A percentile compares a stretch with the other conserved stretches of the same genome.
Conservation (phyloP, 2,888 invertebrate species). For the Eristalis intricaria region DNA sequence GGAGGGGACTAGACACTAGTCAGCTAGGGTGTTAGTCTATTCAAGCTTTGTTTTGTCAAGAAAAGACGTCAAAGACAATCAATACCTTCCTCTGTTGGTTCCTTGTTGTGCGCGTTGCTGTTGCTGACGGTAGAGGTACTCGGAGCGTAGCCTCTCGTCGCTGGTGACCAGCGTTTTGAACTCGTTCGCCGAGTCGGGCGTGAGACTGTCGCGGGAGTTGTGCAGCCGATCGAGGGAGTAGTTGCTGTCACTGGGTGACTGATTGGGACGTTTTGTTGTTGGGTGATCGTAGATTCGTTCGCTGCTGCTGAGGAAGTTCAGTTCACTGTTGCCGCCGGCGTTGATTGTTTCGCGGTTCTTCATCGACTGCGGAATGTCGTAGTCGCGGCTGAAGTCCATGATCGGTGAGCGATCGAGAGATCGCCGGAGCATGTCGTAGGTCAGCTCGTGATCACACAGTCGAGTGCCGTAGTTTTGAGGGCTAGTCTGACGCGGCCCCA, state of each 20-base stretch:
- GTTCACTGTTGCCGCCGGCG: constrained; percentile 79
- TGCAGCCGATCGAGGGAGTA: constrained; percentile 75
- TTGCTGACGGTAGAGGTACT: constrained; percentile 75
- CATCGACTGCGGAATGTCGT: constrained; percentile 76
- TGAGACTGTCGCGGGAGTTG: constrained; percentile 72
- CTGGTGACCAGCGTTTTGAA: constrained; percentile 69
- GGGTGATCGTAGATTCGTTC: constrained; percentile 79
- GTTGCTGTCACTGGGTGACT: constrained; percentile 76
- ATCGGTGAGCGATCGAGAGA: constrained; percentile 79
- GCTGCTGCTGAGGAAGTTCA: constrained; percentile 80
- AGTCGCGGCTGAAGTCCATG: constrained; percentile 80
- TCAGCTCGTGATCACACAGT: constrained; percentile 80
- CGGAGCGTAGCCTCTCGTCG: constrained; percentile 70
- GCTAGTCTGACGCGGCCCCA: constrained; percentile 76
- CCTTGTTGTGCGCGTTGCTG: constrained; percentile 73
- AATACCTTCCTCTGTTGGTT: constrained; percentile 79
- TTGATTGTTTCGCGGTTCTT: constrained; percentile 79
- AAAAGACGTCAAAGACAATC: constrained; percentile 73
- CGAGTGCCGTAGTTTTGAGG: constrained; percentile 81
- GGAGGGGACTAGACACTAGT: constrained; percentile 72
- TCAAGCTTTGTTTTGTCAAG: constrained; percentile 56
- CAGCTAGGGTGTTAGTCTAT: constrained; percentile 67
- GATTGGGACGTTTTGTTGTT: constrained; percentile 74
- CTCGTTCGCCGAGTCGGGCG: constrained; percentile 74
- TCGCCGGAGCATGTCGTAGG: constrained; percentile 80